These are phyloP conservation scores for Drosophila asahinai DNA, from an alignment of 1,140 invertebrate genomes.

Conservation along the genomic window DNA sequence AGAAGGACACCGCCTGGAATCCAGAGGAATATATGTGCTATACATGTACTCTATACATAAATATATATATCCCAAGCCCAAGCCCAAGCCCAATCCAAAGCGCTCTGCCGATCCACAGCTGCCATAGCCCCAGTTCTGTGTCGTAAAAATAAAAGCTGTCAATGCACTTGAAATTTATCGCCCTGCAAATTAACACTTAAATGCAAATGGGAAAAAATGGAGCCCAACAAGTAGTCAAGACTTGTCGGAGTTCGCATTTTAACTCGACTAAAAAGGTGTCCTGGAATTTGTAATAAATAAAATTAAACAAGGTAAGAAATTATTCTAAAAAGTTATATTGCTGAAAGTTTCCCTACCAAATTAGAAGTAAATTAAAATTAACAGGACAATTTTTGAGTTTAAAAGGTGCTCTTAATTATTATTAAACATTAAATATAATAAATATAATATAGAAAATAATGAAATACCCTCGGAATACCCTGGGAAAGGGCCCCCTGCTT, in stretches of 20 bases:
- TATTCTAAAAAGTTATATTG: too few relatives aligned
- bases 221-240: slow-evolving; percentile 21
- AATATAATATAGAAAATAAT: not conserved
- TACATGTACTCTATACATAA: not conserved
- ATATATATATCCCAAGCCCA: not conserved
- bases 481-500: slow-evolving; percentile 61
- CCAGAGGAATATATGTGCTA: slow-evolving; percentile 10
- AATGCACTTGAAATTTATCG: slow-evolving; percentile 79
- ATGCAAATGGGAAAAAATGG: slow-evolving; percentile 48
- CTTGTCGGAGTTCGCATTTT: not conserved
- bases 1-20: slow-evolving; percentile 3
- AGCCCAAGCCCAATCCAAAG: slow-evolving; percentile 17
- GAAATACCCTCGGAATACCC: not conserved
- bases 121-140: slow-evolving; percentile 51
- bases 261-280: not conserved
- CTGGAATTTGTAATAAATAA: not conserved
- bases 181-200: slow-evolving; percentile 81
- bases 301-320: too few relatives aligned
- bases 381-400: not conserved
- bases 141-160: slow-evolving; percentile 81
- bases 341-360: too few relatives aligned
- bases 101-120: slow-evolving; percentile 45
- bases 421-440: too few relatives aligned
- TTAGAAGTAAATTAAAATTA: not conserved
- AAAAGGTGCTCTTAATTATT: not conserved